These are phyloP conservation scores for Megaceryle torquata DNA, from an alignment of 2,113 vertebrate genomes.

Conservation along the genomic window DNA sequence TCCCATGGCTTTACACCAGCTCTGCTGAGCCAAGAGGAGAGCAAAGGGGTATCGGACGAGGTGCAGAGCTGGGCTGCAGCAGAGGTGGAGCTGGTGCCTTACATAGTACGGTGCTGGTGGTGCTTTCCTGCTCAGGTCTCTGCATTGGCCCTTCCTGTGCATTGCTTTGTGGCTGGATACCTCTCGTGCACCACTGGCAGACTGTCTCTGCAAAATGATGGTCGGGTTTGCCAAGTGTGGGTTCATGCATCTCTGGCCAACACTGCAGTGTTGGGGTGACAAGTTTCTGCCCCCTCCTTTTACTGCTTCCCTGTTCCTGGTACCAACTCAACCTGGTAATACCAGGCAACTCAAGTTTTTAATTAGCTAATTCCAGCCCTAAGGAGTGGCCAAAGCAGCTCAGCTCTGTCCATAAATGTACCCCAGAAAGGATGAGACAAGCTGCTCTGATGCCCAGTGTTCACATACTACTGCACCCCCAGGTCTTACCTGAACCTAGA, in stretches of 20 bases:
- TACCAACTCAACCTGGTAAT: neutral
- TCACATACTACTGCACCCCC: neutral
- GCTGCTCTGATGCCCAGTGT: neutral
- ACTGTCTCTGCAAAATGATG: neutral
- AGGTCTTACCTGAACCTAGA: neutral
- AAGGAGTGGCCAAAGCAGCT: neutral
- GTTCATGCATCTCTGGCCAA: neutral
- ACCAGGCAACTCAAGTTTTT: neutral
- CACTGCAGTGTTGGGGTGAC: neutral
- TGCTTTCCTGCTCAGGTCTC: neutral
- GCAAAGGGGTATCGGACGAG: neutral
- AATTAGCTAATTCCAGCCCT: neutral
- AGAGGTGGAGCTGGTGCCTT: neutral
- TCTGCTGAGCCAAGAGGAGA: neutral
- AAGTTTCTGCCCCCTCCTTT: neutral
- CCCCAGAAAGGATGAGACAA: neutral
- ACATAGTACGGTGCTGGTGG: accelerated
- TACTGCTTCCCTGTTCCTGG: neutral
- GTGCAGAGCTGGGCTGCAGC: neutral
- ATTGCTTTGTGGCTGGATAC: neutral
- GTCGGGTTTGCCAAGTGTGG: accelerated
- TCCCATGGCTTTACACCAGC: neutral
- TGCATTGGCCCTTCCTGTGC: neutral
- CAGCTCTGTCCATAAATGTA: neutral
- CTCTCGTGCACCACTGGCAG: neutral